Evolutionary conservation across 1,140 invertebrate genomes (phyloP), one percentile per base, ranked within the genome.

Genomic region (Wiebesia pumilae): DNA sequence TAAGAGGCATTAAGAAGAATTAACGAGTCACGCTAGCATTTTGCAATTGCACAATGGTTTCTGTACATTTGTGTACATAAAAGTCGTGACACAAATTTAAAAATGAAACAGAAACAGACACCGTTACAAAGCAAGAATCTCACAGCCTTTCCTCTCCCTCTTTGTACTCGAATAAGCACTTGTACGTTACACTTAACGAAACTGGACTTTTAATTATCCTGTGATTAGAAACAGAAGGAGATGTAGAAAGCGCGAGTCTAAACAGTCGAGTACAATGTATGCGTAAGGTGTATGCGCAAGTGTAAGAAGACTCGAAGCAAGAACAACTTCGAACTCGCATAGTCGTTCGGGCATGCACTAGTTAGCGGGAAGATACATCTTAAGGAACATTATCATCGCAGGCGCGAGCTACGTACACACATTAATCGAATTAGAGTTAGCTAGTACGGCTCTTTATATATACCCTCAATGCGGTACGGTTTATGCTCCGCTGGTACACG

Each of bases 151-250:
- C 10, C 27, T 38, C 21, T 38, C 24, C 16, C 19, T n/a, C 71
- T 75, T 75, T 43, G 69, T 38, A 21, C 33, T 75, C 24, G 24
- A 43, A n/a, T 6, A 27, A 38, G 71, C 71, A 75, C 16, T 75
- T 38, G 35, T 27, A 40, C 69, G 6, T 6, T 40, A 7, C 14
- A 75, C 27, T 75, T 43, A 75, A 33, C 81, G 81, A 82, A 16
- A 81, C 24, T 3, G 80, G 67, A 82, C 81, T 54, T 82, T 82
- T 82, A 82, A 82, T 82, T 67, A 27, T 43, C 16, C 38, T 30
- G 67, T 54, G 81, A 82, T 73, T 54, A 82, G 81, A 51, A 71
- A 67, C 40, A 33, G 19, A n/a, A 75, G 19, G 30, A 38, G 40
- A 43, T 43, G 9, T 1, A 75, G 40, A 75, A 43, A 75, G 40